Evolutionary conservation across 2,113 vertebrate species (phyloP).

Genomic region (Ramphastos sulfuratus): DNA sequence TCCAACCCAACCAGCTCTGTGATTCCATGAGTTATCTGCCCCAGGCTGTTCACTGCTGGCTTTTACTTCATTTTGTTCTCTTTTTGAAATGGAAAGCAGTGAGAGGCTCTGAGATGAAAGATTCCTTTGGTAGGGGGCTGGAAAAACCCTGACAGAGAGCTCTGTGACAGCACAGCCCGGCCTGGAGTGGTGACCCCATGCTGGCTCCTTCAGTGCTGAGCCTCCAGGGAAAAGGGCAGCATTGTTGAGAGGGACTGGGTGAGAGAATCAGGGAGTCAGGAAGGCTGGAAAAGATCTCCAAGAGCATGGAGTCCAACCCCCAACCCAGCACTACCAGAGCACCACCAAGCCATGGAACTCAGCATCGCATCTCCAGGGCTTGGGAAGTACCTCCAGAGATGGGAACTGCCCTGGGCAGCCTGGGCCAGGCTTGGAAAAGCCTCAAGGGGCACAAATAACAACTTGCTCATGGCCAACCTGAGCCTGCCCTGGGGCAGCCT

Average conservation of each 20-base stretch:
- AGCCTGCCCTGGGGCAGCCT: too few species aligned
- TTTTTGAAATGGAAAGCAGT: background rate
- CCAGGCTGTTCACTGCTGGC: background rate
- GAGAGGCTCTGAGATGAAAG: background rate
- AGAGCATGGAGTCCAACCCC: background rate
- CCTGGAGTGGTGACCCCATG: background rate
- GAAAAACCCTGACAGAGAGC: constrained; percentile 24
- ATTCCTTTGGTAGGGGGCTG: constrained; percentile 25
- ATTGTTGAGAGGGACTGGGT: background rate
- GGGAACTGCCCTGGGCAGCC: too few species aligned
- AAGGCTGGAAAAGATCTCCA: too few species aligned
- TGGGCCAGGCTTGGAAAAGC: too few species aligned
- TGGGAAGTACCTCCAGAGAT: too few species aligned
- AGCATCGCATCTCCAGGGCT: too few species aligned
- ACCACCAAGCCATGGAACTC: background rate
- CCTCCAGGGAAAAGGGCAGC: background rate
- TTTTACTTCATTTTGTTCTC: background rate
- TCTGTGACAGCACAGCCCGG: constrained; percentile 1
- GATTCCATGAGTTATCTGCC: background rate
- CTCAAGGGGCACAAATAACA: too few species aligned
- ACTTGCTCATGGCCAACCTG: too few species aligned
- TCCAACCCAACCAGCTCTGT: background rate
- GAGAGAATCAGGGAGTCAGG: background rate
- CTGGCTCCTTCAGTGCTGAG: background rate
- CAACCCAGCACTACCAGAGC: too few species aligned